Evolutionary conservation across 2,888 invertebrate species (phyloP), one percentile per base, ranked within the genome.

Genomic region (Alloscopus bannaensis): DNA sequence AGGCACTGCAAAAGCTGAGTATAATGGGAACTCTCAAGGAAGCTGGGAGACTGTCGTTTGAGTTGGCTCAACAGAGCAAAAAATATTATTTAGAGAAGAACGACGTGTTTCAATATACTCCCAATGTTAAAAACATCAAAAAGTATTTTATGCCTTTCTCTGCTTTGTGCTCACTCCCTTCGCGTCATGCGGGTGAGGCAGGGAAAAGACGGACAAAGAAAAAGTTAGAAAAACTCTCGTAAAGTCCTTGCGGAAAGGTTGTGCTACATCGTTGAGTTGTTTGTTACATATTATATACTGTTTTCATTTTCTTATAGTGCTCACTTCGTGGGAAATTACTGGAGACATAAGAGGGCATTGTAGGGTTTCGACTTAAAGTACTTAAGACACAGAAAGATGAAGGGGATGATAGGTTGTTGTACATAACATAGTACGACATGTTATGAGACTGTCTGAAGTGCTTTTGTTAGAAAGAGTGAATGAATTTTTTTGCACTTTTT

Each of bases 261-360:
- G 22, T 20, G 22, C 20, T 18, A 20, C 50, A 50, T 50, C 50
- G 20, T 50, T 50, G 20, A 3, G 8, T 11, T 50, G 50, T 18
- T 6, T 6, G 3, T 3, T 50, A 18, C 20, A 20, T 50, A 50
- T 22, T 18, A 11, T 36, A 6, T 13, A 36, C 36, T 36, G 16
- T 50, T 50, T 50, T 22, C 16, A 13, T 20, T 36, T 13, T 6
- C 36, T 36, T 18, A 8, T n/a, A n/a, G n/a, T n/a, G 20, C 50
- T 50, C 50, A 4, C 47, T 47, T 47, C 18, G 4, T 47, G 8
- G n/a, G 50, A 50, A 50, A 50, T 50, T 50, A 50, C 50, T 50
- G 22, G 22, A 50, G 20, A 20, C 50, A 50, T 18, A 50, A 50
- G 8, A 50, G 20, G 11, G n/a, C 36, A 6, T 8, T 6, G 36